A percentile compares a stretch with the other conserved stretches of the same genome.
phyloP scores from a whole-genome alignment of 1,140 invertebrate species.

The Aphelinus atriplicis region DNA sequence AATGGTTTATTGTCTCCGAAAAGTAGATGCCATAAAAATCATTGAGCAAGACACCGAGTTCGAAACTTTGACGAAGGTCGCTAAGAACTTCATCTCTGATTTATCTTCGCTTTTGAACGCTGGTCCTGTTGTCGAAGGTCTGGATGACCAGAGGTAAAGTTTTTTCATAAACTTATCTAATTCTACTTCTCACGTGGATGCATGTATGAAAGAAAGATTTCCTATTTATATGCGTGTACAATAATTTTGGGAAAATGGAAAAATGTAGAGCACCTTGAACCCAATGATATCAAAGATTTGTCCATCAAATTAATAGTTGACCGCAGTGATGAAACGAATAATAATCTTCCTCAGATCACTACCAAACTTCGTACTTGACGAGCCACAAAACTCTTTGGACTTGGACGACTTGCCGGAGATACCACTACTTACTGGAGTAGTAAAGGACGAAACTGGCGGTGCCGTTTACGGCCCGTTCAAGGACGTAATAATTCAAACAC shows the following conservation, averaged over 20 bases:
- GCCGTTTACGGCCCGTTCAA: conserved; percentile 69
- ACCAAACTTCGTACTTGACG: conserved; percentile 69
- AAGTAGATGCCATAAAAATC: conserved; percentile 59
- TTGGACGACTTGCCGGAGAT: conserved; percentile 67
- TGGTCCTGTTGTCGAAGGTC: conserved; percentile 72
- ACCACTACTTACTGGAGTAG: conserved; percentile 76
- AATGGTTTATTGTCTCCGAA: conserved; percentile 70
- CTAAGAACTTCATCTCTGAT: conserved; percentile 65
- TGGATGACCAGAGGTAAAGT: conserved; percentile 67
- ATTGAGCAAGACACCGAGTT: conserved; percentile 64
- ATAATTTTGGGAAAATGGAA: no score
- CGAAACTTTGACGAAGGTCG: conserved; percentile 59
- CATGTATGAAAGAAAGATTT: no score
- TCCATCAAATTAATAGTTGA: no score
- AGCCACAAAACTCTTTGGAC: conserved; percentile 70
- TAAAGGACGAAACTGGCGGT: conserved; percentile 74
- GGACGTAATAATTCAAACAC: conserved; percentile 63
- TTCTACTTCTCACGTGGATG: no score
- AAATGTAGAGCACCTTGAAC: no score
- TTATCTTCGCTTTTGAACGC: conserved; percentile 61
- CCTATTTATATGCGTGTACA: no score
- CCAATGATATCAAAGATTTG: no score
- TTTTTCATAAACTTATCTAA: not conserved
- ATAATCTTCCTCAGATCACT: conserved; percentile 59
- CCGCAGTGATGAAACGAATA: no score